Base-by-base conservation (phyloP, 2,888 invertebrate genomes). In the Tineola bisselliella region DNA sequence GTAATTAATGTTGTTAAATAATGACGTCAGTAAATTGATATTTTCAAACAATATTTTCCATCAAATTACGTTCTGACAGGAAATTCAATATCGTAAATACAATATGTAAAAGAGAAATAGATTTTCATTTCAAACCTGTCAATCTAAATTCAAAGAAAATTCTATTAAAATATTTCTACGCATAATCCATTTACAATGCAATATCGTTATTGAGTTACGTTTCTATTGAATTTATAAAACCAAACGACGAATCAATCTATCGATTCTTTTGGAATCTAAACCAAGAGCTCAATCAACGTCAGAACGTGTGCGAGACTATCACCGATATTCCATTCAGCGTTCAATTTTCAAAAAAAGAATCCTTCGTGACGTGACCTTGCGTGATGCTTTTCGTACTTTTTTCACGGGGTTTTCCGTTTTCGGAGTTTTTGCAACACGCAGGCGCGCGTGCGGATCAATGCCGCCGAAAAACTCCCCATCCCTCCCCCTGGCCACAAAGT, bases 331-430 rank as follows among this genome's bases (percentile, higher is more conserved):
- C 86, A 84, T 84, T 86, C 84, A 84, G 83, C 82, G 81, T 80
- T 73, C 77, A 75, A 74, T 77, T 81, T 79, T 52, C 73, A 75
- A 81, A 86, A 86, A 87, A 87, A 82, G 84, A 81, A 82, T 72
- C 78, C 76, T 70, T 78, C 79, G 81, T 79, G 79, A 78, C 78
- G 82, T 84, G 86, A 87, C 86, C 86, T 87, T 86, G 84, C 76
- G 38, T 58, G 13, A 30, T 17, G 25, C 30, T 58, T 58, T 58
- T 15, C 12, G 8, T 17, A 15, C 33, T 58, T 58, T 58, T 58
- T 58, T 58, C 58, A n/a, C 58, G 31, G 33, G 58, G 31, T 58
- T 54, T 54, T 54, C 18, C 25, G 54, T 8, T 54, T 25, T n/a
- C 8, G 54, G 25, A 25, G 19, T 44, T 19, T 60, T 44, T 84